Evolutionary conservation across 92 coral and sea anemone species (phyloP), one percentile per base, ranked within the genome.

Genomic region (Paramuricea clavata): DNA sequence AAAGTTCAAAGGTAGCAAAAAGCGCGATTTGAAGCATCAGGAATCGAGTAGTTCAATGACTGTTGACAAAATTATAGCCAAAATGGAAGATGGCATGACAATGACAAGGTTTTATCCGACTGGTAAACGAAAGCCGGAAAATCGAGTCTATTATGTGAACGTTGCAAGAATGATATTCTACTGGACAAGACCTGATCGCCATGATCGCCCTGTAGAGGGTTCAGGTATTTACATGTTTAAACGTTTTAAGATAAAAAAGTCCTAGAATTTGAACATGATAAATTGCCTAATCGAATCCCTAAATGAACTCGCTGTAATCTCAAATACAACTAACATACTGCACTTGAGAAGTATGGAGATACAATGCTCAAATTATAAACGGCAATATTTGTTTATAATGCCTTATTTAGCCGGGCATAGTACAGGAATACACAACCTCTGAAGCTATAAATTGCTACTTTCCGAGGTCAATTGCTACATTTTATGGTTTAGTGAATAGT

Each of bases 81-180:
- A 8, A 17, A 72, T 97, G 71, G 90, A 94, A 82, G 98, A 94
- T 74, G 99, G 99, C 25, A 97, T 92, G 62, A 90, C 94, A 3
- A 94, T 97, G 99, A 94, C 98, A 26, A 87, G 95, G 78, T 97
- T 92, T 82, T 93, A 92, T 76, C 80, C 93, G 71, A 92, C 91
- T 72, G 75, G 92, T 26, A 93, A 88, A 85, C 90, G 91, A 54
- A 59, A 61, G 25, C 95, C 99, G 69, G 98, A 97, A 65, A 57
- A 89, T 74, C 90, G 99, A 89, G 91, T 94, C 49, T 97, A 94
- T 87, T 82, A 88, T 89, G 87, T 97, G 79, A 93, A 97, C 57
- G 83, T 92, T 62, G 95, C 93, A 25, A 91, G 93, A 81, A 93
- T 97, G 89, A 98, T 93, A 65, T 82, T 97, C 16, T 94, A 86